Base-by-base conservation (phyloP, 2,113 vertebrate species). In the Origma solitaria region DNA sequence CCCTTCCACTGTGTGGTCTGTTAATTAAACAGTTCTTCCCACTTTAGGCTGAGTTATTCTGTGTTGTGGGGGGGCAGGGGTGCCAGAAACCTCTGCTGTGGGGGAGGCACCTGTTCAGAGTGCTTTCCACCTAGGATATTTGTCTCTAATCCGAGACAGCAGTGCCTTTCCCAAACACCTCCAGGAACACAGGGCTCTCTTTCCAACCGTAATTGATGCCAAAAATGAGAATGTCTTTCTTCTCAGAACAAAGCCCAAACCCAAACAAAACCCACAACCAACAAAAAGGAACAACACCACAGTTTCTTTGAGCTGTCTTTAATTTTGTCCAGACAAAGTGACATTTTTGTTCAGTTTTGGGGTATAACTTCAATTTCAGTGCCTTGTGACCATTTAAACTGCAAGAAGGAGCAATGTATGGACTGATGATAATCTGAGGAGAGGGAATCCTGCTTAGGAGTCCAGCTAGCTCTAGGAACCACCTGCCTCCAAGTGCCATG, bases 151-250 rank as follows among this genome's bases (percentile, higher is more conserved):
- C n/a, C n/a, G n/a, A n/a, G n/a, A n/a, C n/a, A n/a, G n/a, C n/a
- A n/a, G n/a, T n/a, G n/a, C n/a, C 38, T 53, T 69, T 37, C 50
- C 37, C 44, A 44, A 65, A 0, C 1, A 42, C 38, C 31, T 37
- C 33, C 58, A 58, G 16, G 33, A 65, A 27, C 0, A 2, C 1
- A 35, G n/a, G 16, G 44, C 70, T 86, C 13, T 4, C 7, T 37
- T 71, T 14, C 28, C 15, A 21, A 38, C 30, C 9, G 5, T 7
- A 27, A 42, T 0, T 27, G 12, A 53, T 31, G 6, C 5, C 2
- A 58, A 51, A 76, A 60, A 37, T 37, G 6, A 60, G 6, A 42
- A 53, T 11, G 7, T 23, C 17, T 65, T 33, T 45, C 18, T 57
- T 27, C 57, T 61, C 17, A 33, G 9, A 11, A 42, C 17, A 17